Percentiles rank a stretch among this genome's conserved stretches.
Conservation (phyloP, 2,888 invertebrate species). For the Drosophila ezoana region DNA sequence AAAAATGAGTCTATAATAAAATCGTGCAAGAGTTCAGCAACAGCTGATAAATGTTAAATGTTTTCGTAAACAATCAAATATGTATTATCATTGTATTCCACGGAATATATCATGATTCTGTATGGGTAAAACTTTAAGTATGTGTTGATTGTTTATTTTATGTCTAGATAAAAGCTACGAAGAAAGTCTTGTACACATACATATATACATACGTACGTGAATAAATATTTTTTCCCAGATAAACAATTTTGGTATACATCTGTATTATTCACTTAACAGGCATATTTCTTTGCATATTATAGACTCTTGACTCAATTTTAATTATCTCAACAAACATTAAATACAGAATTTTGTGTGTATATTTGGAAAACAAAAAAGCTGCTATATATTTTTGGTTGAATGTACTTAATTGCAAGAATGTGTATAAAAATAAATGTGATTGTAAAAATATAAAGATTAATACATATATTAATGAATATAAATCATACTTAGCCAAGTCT, state of each 20-base stretch:
- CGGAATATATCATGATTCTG: too few relatives aligned
- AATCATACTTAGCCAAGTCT: not conserved
- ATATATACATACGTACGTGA: not conserved
- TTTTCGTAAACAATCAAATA: too few relatives aligned
- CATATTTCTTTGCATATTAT: not conserved
- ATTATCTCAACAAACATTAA: constrained; percentile 4
- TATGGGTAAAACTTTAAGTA: too few relatives aligned
- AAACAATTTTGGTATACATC: constrained; percentile 3
- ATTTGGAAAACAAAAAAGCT: constrained; percentile 6
- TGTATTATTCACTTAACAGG: too few relatives aligned
- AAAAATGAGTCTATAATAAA: too few relatives aligned
- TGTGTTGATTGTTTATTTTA: too few relatives aligned
- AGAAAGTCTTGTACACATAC: too few relatives aligned
- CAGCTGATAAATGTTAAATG: too few relatives aligned
- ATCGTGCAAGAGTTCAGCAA: too few relatives aligned
- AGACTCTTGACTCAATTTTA: constrained; percentile 9
- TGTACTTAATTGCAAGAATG: constrained; percentile 20
- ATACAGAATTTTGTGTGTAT: not conserved
- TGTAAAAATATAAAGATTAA: not conserved
- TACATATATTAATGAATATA: not conserved
- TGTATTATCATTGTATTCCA: too few relatives aligned
- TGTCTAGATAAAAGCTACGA: too few relatives aligned
- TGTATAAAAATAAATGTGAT: not conserved
- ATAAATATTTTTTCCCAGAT: constrained; percentile 11
- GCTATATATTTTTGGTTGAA: constrained; percentile 33